Base-by-base conservation (phyloP, 2,888 invertebrate genomes). In the Nemapogon koenigi region DNA sequence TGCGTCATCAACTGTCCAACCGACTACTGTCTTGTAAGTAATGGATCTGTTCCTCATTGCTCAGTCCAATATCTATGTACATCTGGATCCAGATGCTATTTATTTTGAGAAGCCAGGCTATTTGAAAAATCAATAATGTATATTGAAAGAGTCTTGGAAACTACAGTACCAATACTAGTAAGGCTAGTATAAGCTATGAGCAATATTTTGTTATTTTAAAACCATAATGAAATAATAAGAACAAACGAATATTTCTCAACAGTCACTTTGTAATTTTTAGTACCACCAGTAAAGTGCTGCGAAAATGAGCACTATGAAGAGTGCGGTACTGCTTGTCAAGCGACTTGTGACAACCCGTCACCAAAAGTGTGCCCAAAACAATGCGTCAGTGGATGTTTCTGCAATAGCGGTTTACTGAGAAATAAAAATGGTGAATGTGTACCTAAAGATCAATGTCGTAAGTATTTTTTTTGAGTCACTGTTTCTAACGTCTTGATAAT, bases 341-440 rank as follows among this genome's bases (percentile, higher is more conserved):
- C 37, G 25, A 44, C 45, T 6, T 46, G 46, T 14, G 38, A 39
- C 2, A 30, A 43, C 3, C 26, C 41, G 17, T 37, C 26, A 2
- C 26, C 31, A 26, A 16, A 29, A 13, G 25, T 26, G 6, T 41
- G 39, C 13, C 29, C 41, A 1, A 28, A 30, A 13, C 37, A 17
- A 16, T 43, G 43, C 17, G 37, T 41, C 7, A 22, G 37, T 13
- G 41, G 39, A 0, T 43, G 43, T 19, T 41, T 43, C 37, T 43
- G 43, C n/a, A 33, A 31, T 8, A 3, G 35, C 7, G 41, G 41
- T 11, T 30, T 8, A 16, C 37, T 39, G 16, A 28, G 33, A 18
- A 27, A 38, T 16, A 33, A 39, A 4, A 42, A 49, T 8, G 46
- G 45, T 6, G 40, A 39, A 10, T 53, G 53, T 33, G 41, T 52